phyloP scores from a whole-genome alignment of 2,797 vertebrate genomes.

The Tangara arthus region DNA sequence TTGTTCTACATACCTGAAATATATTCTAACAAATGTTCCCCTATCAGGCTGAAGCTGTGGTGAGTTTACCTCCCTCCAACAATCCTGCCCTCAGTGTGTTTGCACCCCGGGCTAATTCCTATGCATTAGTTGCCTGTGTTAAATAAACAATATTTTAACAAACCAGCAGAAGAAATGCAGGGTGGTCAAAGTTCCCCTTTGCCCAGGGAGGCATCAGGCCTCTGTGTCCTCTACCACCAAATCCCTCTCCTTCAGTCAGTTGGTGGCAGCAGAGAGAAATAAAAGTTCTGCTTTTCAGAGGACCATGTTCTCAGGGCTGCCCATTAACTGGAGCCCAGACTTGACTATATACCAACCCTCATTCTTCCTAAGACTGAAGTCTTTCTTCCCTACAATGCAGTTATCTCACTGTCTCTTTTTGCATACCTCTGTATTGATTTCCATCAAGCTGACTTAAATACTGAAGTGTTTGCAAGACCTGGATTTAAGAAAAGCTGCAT shows the following conservation, averaged over 20 bases:
- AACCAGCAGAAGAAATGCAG: fast-evolving
- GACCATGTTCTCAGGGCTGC: neutral
- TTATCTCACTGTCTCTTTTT: neutral
- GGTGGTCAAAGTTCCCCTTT: neutral
- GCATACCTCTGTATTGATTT: neutral
- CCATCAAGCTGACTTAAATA: neutral
- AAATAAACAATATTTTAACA: neutral
- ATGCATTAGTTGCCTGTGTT: neutral
- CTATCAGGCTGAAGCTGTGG: neutral
- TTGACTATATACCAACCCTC: neutral
- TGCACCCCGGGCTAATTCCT: neutral
- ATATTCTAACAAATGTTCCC: neutral
- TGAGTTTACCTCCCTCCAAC: neutral
- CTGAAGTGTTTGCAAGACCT: neutral
- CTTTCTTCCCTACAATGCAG: neutral
- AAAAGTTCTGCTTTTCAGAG: neutral
- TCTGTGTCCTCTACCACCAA: neutral
- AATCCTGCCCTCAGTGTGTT: neutral
- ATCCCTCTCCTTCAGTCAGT: neutral
- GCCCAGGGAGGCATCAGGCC: neutral
- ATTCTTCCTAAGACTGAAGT: neutral
- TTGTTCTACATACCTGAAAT: neutral
- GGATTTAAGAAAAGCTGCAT: neutral
- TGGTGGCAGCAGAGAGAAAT: constrained; percentile 17
- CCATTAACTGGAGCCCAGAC: neutral